Base-by-base conservation (phyloP, 2,888 invertebrate genomes). In the Electrophaes corylata region DNA sequence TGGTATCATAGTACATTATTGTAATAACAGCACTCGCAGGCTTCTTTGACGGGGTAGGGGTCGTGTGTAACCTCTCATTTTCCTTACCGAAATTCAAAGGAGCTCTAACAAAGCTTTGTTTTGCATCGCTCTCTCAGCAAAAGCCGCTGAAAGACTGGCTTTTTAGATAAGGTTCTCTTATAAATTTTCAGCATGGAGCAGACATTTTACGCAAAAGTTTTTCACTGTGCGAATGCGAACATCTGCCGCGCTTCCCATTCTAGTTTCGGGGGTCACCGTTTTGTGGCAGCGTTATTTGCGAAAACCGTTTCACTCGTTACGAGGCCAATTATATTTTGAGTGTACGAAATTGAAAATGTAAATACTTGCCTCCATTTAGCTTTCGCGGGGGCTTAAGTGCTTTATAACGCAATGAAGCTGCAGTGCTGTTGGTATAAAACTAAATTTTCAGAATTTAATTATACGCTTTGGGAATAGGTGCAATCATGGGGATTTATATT, bases 31-130 rank as follows among this genome's bases (percentile, higher is more conserved):
- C 78, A 86, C 86, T 85, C 81, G 72, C 76, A 71, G 74, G 79
- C 79, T 86, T 83, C 89, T 91, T 88, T 91, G 90, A 90, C 80
- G 79, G 79, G 71, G 73, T 70, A 75, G 70, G 75, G 79, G 76
- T 77, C 81, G 83, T 86, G 83, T 87, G 87, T 86, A 88, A 86
- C 88, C 89, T 86, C 86, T 88, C 88, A 89, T 91, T 90, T 90
- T 90, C 90, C 86, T 85, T 83, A 83, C 88, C 89, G 72, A 91
- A 91, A 89, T 90, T 90, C 89, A 91, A 91, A 91, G 90, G 84
- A 85, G 84, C 80, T 80, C 81, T 80, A 84, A 87, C 90, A 90
- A 91, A 88, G 90, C 90, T 88, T 91, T 91, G 88, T 90, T 91
- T 90, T 89, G 88, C 90, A 86, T 88, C 84, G 86, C 84, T 78